A percentile compares a stretch with the other conserved stretches of the same genome.
Conservation (phyloP, 2,888 invertebrate genomes). For the Hofmannophila pseudospretella region DNA sequence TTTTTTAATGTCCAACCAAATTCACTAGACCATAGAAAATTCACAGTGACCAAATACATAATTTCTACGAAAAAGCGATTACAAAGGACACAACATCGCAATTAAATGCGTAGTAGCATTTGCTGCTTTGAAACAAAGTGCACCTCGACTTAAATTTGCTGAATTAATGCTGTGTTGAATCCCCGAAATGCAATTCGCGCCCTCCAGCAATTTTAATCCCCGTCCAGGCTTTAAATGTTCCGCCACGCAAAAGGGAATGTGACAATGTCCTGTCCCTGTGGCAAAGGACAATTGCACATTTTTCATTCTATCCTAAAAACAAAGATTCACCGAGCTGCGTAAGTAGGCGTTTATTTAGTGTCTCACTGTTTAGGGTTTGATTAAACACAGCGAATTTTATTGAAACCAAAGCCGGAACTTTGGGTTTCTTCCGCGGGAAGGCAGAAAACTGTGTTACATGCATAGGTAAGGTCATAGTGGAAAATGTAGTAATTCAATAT, state of each 20-base stretch:
- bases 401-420: too few species aligned
- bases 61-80: too few species aligned
- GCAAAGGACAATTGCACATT: slow-evolving; percentile 39
- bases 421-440: too few species aligned
- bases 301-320: slow-evolving; percentile 43
- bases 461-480: too few species aligned
- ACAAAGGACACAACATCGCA: too few species aligned
- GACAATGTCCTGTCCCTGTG: slow-evolving; percentile 21
- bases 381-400: background rate
- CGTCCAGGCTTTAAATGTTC: slow-evolving; percentile 44
- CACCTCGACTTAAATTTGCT: background rate
- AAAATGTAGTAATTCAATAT: too few species aligned
- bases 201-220: slow-evolving; percentile 53
- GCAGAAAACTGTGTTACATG: too few species aligned
- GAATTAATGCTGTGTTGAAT: slow-evolving; percentile 7
- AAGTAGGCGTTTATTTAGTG: slow-evolving; percentile 68
- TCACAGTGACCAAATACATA: too few species aligned
- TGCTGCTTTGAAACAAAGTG: background rate
- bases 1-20: background rate
- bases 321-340: slow-evolving; percentile 52
- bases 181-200: slow-evolving; percentile 38
- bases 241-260: slow-evolving; percentile 53
- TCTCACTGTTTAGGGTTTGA: too few species aligned
- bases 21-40: background rate
- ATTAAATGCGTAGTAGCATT: background rate